phyloP scores from a whole-genome alignment of 2,113 vertebrate species.

The Notothenia coriiceps region DNA sequence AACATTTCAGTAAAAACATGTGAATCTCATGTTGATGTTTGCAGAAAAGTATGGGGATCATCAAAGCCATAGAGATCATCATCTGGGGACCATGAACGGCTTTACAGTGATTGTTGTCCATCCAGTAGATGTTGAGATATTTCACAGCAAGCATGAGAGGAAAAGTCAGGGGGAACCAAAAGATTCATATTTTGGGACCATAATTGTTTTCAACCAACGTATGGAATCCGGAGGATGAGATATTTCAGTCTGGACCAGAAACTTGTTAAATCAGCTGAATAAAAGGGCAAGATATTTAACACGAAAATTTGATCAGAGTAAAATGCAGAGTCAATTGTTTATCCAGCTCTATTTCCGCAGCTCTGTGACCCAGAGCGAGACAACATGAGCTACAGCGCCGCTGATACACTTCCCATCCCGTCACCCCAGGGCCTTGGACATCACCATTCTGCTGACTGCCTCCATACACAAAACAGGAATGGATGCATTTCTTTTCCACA shows the following conservation, averaged over 20 bases:
- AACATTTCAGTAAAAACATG: background rate
- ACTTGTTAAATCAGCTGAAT: constrained; percentile 2
- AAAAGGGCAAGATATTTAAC: background rate
- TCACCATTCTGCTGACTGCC: constrained; percentile 60
- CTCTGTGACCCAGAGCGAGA: constrained; percentile 36
- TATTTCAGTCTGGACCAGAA: background rate
- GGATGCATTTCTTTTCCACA: constrained; percentile 67
- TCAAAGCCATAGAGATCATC: background rate
- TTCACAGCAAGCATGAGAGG: background rate
- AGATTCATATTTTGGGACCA: background rate
- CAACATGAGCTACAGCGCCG: constrained; percentile 48
- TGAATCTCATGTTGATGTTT: background rate
- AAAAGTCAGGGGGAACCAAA: background rate
- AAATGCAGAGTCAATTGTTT: constrained; percentile 12
- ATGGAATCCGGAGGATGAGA: background rate
- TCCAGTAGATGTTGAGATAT: background rate
- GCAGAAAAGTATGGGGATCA: background rate
- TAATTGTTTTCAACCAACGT: background rate
- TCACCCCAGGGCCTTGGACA: constrained; percentile 42
- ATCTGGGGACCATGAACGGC: background rate
- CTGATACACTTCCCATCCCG: constrained; percentile 17
- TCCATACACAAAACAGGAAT: constrained; percentile 62
- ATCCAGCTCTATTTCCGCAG: constrained; percentile 13
- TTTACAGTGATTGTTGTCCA: background rate
- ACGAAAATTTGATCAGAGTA: constrained; percentile 13